phyloP scores from a whole-genome alignment of 2,797 vertebrate species.

The Acrossocheilus fasciatus region DNA sequence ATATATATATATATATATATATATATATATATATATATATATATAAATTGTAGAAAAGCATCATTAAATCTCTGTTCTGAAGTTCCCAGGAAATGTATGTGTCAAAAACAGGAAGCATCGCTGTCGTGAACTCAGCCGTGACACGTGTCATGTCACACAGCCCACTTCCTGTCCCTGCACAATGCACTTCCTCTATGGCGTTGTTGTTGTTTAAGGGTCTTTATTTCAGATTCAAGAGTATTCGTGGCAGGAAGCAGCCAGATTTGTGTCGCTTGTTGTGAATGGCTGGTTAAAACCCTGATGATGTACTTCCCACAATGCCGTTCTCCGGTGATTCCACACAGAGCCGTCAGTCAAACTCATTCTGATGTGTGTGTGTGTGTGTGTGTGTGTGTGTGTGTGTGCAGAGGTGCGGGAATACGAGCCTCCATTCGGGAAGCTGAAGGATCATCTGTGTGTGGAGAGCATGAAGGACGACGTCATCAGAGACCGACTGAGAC shows the following conservation, averaged over 20 bases:
- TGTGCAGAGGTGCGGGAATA: constrained; percentile 93
- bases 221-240: background rate
- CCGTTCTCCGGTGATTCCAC: too few relatives aligned
- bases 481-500: constrained; percentile 89
- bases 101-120: background rate
- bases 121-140: background rate
- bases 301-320: background rate
- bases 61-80: background rate
- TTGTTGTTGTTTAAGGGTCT: background rate
- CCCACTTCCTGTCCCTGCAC: constrained; percentile 35
- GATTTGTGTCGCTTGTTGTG: background rate
- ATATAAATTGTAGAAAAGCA: background rate
- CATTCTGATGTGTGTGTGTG: constrained; percentile 11
- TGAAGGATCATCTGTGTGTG: constrained; percentile 94
- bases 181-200: background rate
- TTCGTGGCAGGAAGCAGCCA: background rate
- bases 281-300: background rate
- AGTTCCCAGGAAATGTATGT: background rate
- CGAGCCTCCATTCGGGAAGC: constrained; percentile 93
- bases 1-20: too few relatives aligned
- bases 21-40: too few relatives aligned
- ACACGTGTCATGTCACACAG: background rate
- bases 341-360: background rate
- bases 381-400: constrained; percentile 24
- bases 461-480: constrained; percentile 99